A percentile compares a stretch with the other conserved stretches of the same genome.
These are phyloP conservation scores for Cryptotis parvus DNA, from an alignment of 2,113 vertebrate genomes.

Conservation along the genomic window DNA sequence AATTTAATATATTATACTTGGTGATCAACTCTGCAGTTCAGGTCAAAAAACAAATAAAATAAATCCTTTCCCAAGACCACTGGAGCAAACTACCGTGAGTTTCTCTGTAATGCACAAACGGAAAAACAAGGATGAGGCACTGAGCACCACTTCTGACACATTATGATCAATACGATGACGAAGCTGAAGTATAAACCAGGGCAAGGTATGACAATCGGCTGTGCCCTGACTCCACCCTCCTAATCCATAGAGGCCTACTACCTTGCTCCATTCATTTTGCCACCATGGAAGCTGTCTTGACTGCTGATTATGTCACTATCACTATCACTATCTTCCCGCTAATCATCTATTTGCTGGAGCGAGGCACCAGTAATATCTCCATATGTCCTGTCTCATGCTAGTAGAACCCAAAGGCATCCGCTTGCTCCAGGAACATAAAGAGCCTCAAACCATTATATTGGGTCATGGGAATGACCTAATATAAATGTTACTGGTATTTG, in stretches of 20 bases:
- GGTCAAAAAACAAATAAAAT: conserved; percentile 15
- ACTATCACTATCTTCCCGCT: too few species aligned
- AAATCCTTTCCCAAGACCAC: neutral
- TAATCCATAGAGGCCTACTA: neutral
- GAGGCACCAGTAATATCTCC: too few species aligned
- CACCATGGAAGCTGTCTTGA: neutral
- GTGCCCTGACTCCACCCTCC: neutral
- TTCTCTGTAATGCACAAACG: neutral
- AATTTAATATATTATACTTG: conserved; percentile 28
- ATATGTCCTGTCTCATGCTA: too few species aligned
- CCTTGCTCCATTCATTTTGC: conserved; percentile 14
- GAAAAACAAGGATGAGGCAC: neutral
- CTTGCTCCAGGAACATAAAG: too few species aligned
- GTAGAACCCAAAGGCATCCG: too few species aligned
- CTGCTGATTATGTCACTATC: too few species aligned
- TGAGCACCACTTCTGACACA: neutral
- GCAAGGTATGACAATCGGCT: neutral
- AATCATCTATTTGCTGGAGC: too few species aligned
- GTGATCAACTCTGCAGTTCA: conserved; percentile 2
- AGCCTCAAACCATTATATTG: too few species aligned
- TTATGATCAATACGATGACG: neutral
- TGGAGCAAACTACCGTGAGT: neutral
- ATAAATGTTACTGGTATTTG: too few species aligned
- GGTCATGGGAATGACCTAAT: too few species aligned
- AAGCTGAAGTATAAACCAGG: conserved; percentile 21